Conservation (phyloP, 2,888 invertebrate genomes). For the Chymomyza fuscimana region DNA sequence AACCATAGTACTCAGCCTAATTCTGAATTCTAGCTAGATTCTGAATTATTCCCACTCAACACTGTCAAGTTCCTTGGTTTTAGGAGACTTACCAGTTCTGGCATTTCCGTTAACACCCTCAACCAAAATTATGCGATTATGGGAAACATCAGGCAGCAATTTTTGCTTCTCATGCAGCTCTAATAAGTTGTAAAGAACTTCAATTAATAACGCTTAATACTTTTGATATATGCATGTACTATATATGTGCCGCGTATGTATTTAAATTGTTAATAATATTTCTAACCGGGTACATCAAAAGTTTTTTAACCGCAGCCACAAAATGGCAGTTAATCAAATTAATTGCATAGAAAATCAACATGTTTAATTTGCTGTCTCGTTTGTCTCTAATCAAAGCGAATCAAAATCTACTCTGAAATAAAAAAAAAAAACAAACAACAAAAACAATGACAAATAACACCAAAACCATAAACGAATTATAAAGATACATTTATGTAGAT, state of each 20-base stretch:
- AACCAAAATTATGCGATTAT: neutral
- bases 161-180: conserved; percentile 18
- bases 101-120: neutral
- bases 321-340: conserved; percentile 69
- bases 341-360: conserved; percentile 73
- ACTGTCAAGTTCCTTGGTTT: too few species aligned
- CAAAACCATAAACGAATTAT: conserved; percentile 47
- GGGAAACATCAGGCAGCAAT: neutral
- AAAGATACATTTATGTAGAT: conserved; percentile 36
- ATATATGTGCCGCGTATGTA: conserved; percentile 32
- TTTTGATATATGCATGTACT: conserved; percentile 35
- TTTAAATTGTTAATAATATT: conserved; percentile 31
- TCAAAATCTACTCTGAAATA: conserved; percentile 13
- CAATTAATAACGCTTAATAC: conserved; percentile 64
- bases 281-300: conserved; percentile 40
- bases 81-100: neutral
- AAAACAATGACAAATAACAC: conserved; percentile 59
- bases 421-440: conserved; percentile 37
- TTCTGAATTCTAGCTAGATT: too few species aligned
- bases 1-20: too few species aligned
- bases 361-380: conserved; percentile 45
- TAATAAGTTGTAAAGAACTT: conserved; percentile 65
- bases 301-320: conserved; percentile 48
- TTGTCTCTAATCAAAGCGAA: conserved; percentile 19
- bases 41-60: too few species aligned